Evolutionary conservation across 2,797 vertebrate genomes (phyloP).

Genomic region (Selene dorsalis): DNA sequence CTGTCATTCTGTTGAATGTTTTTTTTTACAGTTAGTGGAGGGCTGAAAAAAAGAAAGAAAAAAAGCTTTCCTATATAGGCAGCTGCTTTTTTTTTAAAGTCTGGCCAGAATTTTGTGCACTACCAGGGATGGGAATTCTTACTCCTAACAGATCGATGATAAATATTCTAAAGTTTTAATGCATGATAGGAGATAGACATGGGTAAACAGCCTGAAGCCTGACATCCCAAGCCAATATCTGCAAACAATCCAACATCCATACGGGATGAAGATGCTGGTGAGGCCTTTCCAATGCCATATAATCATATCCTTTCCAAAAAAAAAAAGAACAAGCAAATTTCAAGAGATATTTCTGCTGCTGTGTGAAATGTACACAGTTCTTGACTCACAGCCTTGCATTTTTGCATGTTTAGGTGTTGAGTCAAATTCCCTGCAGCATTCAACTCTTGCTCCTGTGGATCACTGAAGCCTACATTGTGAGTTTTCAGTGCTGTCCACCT

Average conservation of each 20-base stretch:
- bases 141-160: constrained; percentile 35
- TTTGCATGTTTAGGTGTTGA: constrained; percentile 20
- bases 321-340: not conserved
- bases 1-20: not conserved
- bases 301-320: constrained; percentile 4
- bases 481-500: constrained; percentile 34
- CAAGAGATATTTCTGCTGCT: not conserved
- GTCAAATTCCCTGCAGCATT: constrained; percentile 34
- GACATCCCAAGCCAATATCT: constrained; percentile 15
- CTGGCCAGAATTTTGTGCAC: not conserved
- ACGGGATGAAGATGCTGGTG: constrained; percentile 1
- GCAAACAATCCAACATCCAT: constrained; percentile 32
- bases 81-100: not conserved
- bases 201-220: constrained; percentile 32
- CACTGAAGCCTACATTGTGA: not conserved
- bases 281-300: not conserved
- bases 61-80: too few relatives aligned
- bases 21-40: not conserved
- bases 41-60: not conserved
- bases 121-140: not conserved
- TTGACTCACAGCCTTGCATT: not conserved
- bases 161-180: constrained; percentile 33
- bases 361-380: constrained; percentile 4
- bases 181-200: constrained; percentile 1
- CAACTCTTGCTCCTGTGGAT: not conserved